Percentiles rank a stretch among this genome's conserved stretches.
These are phyloP conservation scores for Thripadectes ignobilis DNA, from an alignment of 2,797 vertebrate genomes.

Conservation along the genomic window DNA sequence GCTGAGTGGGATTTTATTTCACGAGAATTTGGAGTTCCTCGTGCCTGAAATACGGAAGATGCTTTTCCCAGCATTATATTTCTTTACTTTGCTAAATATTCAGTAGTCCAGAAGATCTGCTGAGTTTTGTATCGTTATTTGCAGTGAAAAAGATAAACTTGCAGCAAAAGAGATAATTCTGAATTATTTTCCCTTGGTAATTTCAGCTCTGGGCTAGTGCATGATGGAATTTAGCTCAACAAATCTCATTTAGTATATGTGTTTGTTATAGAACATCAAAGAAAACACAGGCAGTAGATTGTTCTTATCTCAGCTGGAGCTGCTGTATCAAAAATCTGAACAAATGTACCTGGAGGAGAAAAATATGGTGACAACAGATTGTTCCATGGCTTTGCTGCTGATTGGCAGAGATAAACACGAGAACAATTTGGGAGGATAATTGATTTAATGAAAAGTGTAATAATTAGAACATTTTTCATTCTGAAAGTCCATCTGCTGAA, in stretches of 20 bases:
- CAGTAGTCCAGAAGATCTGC: fast-evolving
- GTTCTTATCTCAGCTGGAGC: slow-evolving; percentile 15
- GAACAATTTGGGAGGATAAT: background rate
- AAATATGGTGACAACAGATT: background rate
- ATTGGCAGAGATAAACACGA: background rate
- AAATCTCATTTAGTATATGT: background rate
- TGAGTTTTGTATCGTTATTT: background rate
- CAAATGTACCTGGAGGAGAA: background rate
- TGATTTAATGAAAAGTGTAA: background rate
- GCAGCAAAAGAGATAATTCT: fast-evolving
- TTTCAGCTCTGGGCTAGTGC: background rate
- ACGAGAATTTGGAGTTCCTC: background rate
- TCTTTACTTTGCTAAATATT: background rate
- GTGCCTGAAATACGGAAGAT: background rate
- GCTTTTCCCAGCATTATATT: fast-evolving
- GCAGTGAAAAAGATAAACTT: background rate
- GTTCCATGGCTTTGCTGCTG: background rate
- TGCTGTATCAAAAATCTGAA: background rate
- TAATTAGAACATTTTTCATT: background rate
- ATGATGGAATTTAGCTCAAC: fast-evolving
- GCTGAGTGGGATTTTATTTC: background rate
- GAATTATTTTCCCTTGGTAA: background rate
- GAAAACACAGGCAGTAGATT: background rate
- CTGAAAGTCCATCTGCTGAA: background rate
- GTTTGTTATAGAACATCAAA: background rate